Percentiles rank a stretch among this genome's conserved stretches.
Conservation (phyloP, 2,888 invertebrate genomes). For the Metallyticus violacea region DNA sequence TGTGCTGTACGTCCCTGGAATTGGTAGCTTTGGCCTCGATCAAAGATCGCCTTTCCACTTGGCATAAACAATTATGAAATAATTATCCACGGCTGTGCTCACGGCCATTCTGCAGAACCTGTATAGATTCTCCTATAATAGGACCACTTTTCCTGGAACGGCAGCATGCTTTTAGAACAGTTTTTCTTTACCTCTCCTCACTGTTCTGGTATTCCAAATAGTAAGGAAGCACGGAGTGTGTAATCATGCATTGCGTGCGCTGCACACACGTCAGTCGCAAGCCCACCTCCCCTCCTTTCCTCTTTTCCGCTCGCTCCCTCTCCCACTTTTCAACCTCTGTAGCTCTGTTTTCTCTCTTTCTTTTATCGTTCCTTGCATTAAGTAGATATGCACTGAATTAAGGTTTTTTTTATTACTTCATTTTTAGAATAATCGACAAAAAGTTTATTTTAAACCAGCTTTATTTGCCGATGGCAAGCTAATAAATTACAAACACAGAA, state of each 20-base stretch:
- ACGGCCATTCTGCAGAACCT: background rate
- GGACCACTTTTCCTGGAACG: background rate
- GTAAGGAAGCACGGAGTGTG: background rate
- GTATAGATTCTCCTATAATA: background rate
- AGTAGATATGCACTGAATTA: background rate
- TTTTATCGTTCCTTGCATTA: background rate
- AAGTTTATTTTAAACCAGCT: no score
- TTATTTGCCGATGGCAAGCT: no score
- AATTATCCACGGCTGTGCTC: background rate
- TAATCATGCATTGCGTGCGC: conserved; percentile 5
- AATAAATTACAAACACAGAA: no score
- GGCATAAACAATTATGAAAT: background rate
- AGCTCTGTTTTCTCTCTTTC: background rate
- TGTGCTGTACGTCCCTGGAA: no score
- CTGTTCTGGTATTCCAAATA: background rate
- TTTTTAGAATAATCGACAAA: no score
- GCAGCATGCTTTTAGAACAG: background rate
- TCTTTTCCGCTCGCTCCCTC: conserved; percentile 2
- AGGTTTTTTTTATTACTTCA: no score
- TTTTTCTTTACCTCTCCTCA: background rate
- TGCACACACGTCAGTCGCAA: background rate
- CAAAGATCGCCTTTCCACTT: no score
- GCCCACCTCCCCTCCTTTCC: background rate
- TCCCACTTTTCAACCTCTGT: background rate
- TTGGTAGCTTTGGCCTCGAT: background rate